Evolutionary conservation across 2,113 vertebrate genomes (phyloP).

Genomic region (Terrapene triunguis): DNA sequence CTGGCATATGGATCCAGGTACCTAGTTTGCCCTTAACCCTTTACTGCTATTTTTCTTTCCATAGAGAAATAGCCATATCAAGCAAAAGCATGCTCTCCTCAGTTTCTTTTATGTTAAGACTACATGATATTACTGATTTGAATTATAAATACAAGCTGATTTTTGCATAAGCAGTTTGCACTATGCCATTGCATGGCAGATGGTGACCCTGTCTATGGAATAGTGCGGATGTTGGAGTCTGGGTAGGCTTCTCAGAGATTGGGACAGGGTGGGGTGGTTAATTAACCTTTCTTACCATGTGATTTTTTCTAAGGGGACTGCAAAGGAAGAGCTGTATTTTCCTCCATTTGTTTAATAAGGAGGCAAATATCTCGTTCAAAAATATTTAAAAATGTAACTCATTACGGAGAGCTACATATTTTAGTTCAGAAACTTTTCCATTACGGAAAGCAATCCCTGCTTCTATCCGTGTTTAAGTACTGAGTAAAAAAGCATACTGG

Average conservation of each 20-base stretch:
- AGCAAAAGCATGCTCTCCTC: not conserved
- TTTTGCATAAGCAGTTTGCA: not conserved
- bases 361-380: not conserved
- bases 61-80: not conserved
- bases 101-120: not conserved
- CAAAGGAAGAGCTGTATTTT: not conserved
- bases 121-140: not conserved
- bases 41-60: not conserved
- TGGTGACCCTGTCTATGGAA: not conserved
- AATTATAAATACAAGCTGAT: constrained; percentile 8
- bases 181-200: not conserved
- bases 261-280: not conserved
- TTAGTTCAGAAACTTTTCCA: not conserved
- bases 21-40: not conserved
- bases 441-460: not conserved
- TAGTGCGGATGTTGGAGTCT: not conserved
- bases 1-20: fast-evolving
- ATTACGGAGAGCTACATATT: not conserved
- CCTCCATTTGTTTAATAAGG: not conserved
- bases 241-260: not conserved
- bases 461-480: not conserved
- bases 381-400: not conserved
- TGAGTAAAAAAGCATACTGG: not conserved
- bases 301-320: not conserved
- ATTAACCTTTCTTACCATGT: not conserved